Base-by-base conservation (phyloP, 1,140 invertebrate species). In the Manduca sexta region DNA sequence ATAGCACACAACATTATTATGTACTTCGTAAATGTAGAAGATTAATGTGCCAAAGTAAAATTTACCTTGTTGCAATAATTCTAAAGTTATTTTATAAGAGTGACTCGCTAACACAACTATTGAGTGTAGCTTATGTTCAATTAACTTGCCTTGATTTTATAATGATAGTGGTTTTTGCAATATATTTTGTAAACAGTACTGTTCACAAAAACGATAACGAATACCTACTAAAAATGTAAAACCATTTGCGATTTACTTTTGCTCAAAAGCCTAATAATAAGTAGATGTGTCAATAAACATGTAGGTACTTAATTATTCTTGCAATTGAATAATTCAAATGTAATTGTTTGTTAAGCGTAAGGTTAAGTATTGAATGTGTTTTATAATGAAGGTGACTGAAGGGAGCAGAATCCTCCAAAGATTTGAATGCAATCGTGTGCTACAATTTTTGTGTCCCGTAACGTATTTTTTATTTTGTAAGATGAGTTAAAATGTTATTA, bases 21-120 rank as follows among this genome's bases (percentile, higher is more conserved):
- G 39, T 51, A 40, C 35, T 34, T 38, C 15, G 14, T 38, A 38
- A 38, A 18, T 40, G 38, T 40, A 10, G 38, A 40, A 16, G 38
- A 17, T 51, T 44, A 54, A 64, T 69, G 75, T 76, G 75, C 75
- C 75, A 79, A 79, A 79, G 73, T 60, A 49, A 59, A 67, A 48
- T 52, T 56, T 62, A 60, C 58, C 46, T 61, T 64, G 56, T 65
- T 69, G 64, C 64, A 69, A 74, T 72, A 65, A 64, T 47, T 50
- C 38, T 56, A 49, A 38, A 44, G 42, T 47, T 51, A 60, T 51
- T 62, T 52, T 61, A 64, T 65, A 61, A 61, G 43, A 55, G 41
- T 43, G 50, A 44, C 42, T 48, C 33, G 44, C 18, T 16, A 14
- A 34, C 30, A 45, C 8, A 43, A 14, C 30, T 45, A 43, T 18